Conservation (phyloP, 2,797 vertebrate genomes). For the Argentina silus region DNA sequence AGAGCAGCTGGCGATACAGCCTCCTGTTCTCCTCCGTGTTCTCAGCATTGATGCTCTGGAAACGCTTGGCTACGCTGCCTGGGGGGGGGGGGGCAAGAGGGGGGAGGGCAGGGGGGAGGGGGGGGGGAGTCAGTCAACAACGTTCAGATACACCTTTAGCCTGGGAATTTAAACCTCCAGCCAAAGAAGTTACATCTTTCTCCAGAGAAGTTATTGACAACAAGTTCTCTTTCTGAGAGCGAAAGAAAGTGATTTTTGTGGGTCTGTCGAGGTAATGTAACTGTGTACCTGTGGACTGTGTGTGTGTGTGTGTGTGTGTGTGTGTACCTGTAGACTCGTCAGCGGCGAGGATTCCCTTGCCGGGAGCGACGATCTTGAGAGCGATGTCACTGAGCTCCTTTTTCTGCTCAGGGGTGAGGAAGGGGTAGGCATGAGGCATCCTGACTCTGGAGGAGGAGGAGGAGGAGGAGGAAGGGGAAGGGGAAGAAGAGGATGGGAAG, state of each 20-base stretch:
- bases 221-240: too few relatives aligned
- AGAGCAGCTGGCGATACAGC: conserved; percentile 92
- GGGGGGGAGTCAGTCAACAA: too few relatives aligned
- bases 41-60: conserved; percentile 91
- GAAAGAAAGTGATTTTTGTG: background rate
- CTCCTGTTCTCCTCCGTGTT: conserved; percentile 97
- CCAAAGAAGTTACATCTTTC: too few relatives aligned
- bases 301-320: background rate
- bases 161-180: too few relatives aligned
- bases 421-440: conserved; percentile 89
- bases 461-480: background rate
- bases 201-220: too few relatives aligned
- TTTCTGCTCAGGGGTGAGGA: conserved; percentile 91
- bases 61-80: conserved; percentile 93
- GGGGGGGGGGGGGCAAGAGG: conserved; percentile 3
- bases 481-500: background rate
- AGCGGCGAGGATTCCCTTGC: conserved; percentile 92
- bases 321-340: conserved; percentile 89
- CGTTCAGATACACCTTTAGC: too few relatives aligned
- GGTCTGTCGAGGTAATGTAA: background rate
- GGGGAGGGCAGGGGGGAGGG: background rate
- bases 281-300: background rate
- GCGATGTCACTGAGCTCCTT: conserved; percentile 92
- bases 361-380: conserved; percentile 84
- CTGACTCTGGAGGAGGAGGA: conserved; percentile 57